Evolutionary conservation across 2,797 vertebrate genomes (phyloP).

Genomic region (Chrysolophus pictus): DNA sequence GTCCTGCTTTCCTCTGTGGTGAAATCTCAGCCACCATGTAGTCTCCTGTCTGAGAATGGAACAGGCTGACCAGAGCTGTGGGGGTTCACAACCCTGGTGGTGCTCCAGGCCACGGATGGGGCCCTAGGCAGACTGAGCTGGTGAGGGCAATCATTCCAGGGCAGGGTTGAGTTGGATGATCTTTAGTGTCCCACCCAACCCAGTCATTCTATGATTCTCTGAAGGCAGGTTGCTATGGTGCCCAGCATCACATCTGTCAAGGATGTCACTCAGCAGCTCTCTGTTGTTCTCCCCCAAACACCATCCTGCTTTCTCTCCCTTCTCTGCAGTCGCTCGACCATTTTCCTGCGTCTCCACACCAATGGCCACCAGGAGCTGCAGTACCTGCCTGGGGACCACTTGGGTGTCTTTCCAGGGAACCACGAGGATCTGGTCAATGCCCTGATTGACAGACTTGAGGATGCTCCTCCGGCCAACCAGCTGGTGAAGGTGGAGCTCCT

Average conservation of each 20-base stretch:
- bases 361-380: slow-evolving; percentile 88
- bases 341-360: slow-evolving; percentile 93
- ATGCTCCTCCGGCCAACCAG: slow-evolving; percentile 92
- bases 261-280: fast-evolving
- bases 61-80: not conserved
- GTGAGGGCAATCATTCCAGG: not conserved
- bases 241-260: not conserved
- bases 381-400: slow-evolving; percentile 95
- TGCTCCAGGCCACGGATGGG: not conserved
- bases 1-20: fast-evolving
- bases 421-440: slow-evolving; percentile 91
- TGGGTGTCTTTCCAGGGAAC: slow-evolving; percentile 95
- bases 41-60: not conserved
- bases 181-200: not conserved
- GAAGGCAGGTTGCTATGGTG: not conserved
- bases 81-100: too few relatives aligned
- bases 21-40: not conserved
- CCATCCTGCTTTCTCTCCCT: not conserved
- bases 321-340: slow-evolving; percentile 89
- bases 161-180: not conserved
- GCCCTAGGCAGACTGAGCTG: not conserved
- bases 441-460: slow-evolving; percentile 93
- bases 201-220: not conserved
- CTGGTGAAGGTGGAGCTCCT: slow-evolving; percentile 94
- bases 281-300: not conserved